Base-by-base conservation (phyloP, 2,797 vertebrate genomes). In the Aselliscus stoliczkanus region DNA sequence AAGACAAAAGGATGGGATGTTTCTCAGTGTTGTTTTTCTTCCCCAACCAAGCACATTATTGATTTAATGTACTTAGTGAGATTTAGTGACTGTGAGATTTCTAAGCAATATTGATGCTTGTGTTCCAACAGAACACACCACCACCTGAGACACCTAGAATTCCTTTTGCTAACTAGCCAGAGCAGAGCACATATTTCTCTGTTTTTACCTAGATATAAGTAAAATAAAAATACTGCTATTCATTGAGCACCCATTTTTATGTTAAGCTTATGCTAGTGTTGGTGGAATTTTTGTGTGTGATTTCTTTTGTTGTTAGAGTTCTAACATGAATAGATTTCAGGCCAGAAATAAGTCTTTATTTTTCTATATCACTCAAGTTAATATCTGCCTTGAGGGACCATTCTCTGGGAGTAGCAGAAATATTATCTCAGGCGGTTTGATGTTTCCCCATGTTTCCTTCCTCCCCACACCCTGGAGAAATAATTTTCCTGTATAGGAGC, bases 391-490 rank as follows among this genome's bases (percentile, higher is more conserved):
- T 58, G 67, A 81, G 25, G 76, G 7, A 4, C 50, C 10, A 44
- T 76, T 80, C 73, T 85, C 73, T 58, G 20, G 23, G 88, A 84
- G 17, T 7, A 25, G 6, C 42, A 94, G 69, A 90, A 73, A 69
- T 50, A n/a, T 4, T n/a, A 0, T 34, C 65, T 69, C 56, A 12
- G 37, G 58, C 14, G 4, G 17, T 65, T 88, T 85, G 27, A 88
- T 62, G 13, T n/a, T 85, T 72, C 44, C 52, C 93, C 17, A 1
- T 80, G 52, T 81, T 93, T 93, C 25, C n/a, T 47, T 76, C 34
- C 52, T 76, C 58, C 90, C 37, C 3, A 7, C 1, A 21, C 42
- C 9, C 54, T 80, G 31, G 34, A 67, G 62, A 93, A 88, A 44
- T 88, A 44, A 25, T 70, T 90, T 82, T 82, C 29, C 56, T 80